These are phyloP conservation scores for Eutolmus rufibarbis DNA, from an alignment of 2,888 invertebrate species.

Conservation along the genomic window DNA sequence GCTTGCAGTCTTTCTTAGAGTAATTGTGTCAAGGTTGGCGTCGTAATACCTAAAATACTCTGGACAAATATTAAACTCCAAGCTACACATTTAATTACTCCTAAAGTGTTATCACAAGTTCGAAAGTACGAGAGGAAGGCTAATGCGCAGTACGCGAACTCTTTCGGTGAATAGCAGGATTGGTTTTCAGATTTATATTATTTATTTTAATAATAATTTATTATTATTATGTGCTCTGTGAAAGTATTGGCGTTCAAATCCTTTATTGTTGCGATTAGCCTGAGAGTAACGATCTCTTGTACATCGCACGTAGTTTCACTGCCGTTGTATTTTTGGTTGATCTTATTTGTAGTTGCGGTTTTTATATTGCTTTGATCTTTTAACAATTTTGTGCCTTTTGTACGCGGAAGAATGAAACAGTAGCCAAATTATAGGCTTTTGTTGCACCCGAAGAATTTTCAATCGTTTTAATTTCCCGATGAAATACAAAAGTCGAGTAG, in stretches of 20 bases:
- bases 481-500: neutral
- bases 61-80: neutral
- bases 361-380: neutral
- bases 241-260: neutral
- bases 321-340: neutral
- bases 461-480: neutral
- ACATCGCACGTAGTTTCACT: neutral
- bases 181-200: neutral
- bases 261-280: neutral
- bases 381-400: constrained; percentile 7
- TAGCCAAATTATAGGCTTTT: neutral
- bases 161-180: neutral
- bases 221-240: neutral
- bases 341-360: neutral
- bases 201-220: neutral
- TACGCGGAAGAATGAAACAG: neutral
- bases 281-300: neutral
- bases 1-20: neutral
- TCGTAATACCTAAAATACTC: neutral
- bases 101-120: constrained; percentile 30
- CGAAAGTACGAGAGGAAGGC: constrained; percentile 1
- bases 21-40: neutral
- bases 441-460: neutral
- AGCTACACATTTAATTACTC: neutral
- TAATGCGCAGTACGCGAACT: neutral